Conservation (phyloP, 2,113 vertebrate genomes). For the Chauna torquata region DNA sequence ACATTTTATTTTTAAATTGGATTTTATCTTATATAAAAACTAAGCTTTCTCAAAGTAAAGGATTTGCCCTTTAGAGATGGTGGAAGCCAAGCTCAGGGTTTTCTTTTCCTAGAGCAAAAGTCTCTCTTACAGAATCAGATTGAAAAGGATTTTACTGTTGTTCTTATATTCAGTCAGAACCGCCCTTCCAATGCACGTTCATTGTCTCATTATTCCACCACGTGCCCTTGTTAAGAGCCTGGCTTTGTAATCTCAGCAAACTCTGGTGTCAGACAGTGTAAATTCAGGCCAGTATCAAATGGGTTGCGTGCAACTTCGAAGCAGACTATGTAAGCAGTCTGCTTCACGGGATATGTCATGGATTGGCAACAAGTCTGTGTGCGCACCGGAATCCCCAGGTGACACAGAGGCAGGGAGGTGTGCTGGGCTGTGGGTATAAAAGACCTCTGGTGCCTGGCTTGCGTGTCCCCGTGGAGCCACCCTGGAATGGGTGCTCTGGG, state of each 20-base stretch:
- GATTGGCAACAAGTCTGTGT: neutral
- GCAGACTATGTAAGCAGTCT: neutral
- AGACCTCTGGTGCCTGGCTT: neutral
- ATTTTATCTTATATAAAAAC: neutral
- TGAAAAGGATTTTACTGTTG: neutral
- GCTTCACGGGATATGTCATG: too few relatives aligned
- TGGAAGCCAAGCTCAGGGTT: neutral
- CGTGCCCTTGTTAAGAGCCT: neutral
- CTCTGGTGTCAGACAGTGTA: neutral
- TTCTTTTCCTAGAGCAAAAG: neutral
- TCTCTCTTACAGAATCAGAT: neutral
- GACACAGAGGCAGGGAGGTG: neutral
- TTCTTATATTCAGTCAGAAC: rapidly evolving
- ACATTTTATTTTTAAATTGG: neutral
- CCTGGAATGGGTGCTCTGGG: neutral
- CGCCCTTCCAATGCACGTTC: rapidly evolving
- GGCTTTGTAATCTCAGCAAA: neutral
- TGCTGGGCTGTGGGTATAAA: neutral
- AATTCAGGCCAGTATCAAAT: rapidly evolving
- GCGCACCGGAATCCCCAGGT: neutral
- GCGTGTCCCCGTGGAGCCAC: neutral
- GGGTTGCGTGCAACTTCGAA: neutral
- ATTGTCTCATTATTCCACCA: neutral
- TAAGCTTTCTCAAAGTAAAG: neutral
- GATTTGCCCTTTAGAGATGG: neutral